Base-by-base conservation (phyloP, 2,113 vertebrate genomes). In the Aix galericulata region DNA sequence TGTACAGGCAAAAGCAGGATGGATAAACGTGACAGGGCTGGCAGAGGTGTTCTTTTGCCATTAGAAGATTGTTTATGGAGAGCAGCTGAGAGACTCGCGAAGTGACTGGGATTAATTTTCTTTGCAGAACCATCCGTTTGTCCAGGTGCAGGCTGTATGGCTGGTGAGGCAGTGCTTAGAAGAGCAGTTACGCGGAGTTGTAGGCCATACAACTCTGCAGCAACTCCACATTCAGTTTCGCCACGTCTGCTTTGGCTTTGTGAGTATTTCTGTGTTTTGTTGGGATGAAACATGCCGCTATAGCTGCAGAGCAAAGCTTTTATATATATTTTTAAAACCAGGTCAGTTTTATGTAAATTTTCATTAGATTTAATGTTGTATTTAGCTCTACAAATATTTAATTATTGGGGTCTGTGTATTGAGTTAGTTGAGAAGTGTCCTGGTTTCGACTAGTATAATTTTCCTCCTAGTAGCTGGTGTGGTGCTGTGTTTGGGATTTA, bases 171-270 rank as follows among this genome's bases (percentile, higher is more conserved):
- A 26, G 23, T 7, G 40, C 12, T 42, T 0, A 1, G 20, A 17
- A 25, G 38, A 73, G 58, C 68, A 31, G 56, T 22, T 8, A 8
- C 29, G 25, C 3, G 1, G 38, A 74, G 40, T 26, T 0, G 0
- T 1, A 8, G n/a, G 1, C 13, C 48, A 15, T 23, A 1, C 32
- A 2, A 0, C 46, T 40, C 48, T 1, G 1, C 52, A 34, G 76
- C 63, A 25, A 1, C 42, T 59, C 25, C 4, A 0, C 38, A 38
- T 44, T 55, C 12, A 10, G 1, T 50, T 82, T 68, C 5, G 23
- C 53, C 4, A 0, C 2, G 8, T 48, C 50, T 67, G 64, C 1
- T 2, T 40, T 6, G 16, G 2, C 42, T 60, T 46, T 5, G 6
- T 40, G 55, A 69, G 55, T 50, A 83, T 62, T n/a, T 48, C 15